Conservation (phyloP, 2,888 invertebrate genomes). For the Drosophila imparisetae region DNA sequence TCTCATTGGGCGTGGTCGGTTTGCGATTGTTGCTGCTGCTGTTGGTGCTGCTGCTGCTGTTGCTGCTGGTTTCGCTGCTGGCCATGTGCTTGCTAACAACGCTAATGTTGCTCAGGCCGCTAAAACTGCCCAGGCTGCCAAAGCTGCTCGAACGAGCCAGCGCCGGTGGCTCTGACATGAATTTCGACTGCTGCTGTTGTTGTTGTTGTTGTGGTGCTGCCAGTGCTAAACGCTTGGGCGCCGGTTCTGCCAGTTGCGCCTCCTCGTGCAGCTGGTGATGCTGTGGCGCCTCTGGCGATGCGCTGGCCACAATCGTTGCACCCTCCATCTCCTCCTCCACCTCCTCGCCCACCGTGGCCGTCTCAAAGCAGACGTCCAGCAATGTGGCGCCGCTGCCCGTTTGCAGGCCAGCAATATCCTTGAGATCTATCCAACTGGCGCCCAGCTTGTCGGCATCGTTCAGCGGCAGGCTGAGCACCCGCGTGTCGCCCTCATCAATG, state of each 20-base stretch:
- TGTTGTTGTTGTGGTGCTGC: conserved; percentile 21
- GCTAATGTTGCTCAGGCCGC: conserved; percentile 57
- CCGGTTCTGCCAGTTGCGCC: conserved; percentile 50
- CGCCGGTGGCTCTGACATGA: conserved; percentile 70
- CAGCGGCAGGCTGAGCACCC: conserved; percentile 82
- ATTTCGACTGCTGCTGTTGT: conserved; percentile 50
- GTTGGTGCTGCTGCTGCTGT: conserved; percentile 16
- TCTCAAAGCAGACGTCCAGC: conserved; percentile 80
- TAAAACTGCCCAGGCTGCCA: conserved; percentile 60
- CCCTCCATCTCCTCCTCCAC: conserved; percentile 23
- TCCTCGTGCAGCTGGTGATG: conserved; percentile 18
- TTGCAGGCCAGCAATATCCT: conserved; percentile 83
- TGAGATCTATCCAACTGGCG: conserved; percentile 84
- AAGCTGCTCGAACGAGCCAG: conserved; percentile 70
- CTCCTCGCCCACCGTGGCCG: conserved; percentile 37
- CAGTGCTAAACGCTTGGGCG: conserved; percentile 61
- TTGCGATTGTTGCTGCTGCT: conserved; percentile 39
- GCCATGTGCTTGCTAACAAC: conserved; percentile 54
- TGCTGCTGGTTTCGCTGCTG: conserved; percentile 31
- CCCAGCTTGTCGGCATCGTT: conserved; percentile 83
- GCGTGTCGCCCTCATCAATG: conserved; percentile 83
- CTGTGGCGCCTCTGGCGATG: conserved; percentile 33
- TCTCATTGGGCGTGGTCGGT: conserved; percentile 47
- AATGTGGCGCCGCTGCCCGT: conserved; percentile 70
- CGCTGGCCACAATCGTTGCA: conserved; percentile 59